Percentiles rank a stretch among this genome's conserved stretches.
These are phyloP conservation scores for Drosophila oshimai DNA, from an alignment of 1,140 invertebrate genomes.

Conservation along the genomic window DNA sequence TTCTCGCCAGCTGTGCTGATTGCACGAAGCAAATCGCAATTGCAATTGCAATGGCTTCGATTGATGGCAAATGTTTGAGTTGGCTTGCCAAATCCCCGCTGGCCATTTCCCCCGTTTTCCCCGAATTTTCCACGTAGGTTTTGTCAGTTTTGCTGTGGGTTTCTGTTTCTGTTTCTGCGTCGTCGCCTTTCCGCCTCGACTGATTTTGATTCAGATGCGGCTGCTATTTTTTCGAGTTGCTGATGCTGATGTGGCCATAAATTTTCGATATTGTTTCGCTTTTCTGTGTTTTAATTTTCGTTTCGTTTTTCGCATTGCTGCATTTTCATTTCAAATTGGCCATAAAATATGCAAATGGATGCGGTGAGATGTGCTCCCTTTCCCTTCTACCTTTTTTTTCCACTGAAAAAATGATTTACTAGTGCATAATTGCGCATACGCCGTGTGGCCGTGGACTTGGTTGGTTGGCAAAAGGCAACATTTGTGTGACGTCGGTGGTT, in stretches of 20 bases:
- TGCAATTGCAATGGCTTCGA: conserved; percentile 34
- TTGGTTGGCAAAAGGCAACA: neutral
- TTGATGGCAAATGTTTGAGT: conserved; percentile 48
- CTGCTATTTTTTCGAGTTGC: conserved; percentile 22
- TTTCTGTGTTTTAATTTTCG: conserved; percentile 66
- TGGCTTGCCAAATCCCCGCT: conserved; percentile 24
- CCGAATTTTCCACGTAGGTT: neutral
- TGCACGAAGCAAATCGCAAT: conserved; percentile 37
- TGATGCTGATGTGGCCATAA: conserved; percentile 53
- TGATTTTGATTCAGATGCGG: conserved; percentile 43
- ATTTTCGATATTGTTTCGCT: conserved; percentile 65
- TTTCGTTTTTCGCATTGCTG: conserved; percentile 54
- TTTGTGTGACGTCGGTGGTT: conserved; percentile 1
- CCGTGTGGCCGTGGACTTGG: neutral
- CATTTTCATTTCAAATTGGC: conserved; percentile 68
- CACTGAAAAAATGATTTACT: conserved; percentile 23
- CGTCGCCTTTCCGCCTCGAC: conserved; percentile 37
- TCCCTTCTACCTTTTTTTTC: neutral
- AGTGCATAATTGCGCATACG: conserved; percentile 32
- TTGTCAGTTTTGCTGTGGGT: neutral
- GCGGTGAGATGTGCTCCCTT: conserved; percentile 13
- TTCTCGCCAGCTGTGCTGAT: conserved; percentile 34
- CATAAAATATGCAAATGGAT: conserved; percentile 72
- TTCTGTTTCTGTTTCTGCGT: conserved; percentile 39
- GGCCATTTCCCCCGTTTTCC: neutral